Base-by-base conservation (phyloP, 1,140 invertebrate species). In the Mercenaria mercenaria region DNA sequence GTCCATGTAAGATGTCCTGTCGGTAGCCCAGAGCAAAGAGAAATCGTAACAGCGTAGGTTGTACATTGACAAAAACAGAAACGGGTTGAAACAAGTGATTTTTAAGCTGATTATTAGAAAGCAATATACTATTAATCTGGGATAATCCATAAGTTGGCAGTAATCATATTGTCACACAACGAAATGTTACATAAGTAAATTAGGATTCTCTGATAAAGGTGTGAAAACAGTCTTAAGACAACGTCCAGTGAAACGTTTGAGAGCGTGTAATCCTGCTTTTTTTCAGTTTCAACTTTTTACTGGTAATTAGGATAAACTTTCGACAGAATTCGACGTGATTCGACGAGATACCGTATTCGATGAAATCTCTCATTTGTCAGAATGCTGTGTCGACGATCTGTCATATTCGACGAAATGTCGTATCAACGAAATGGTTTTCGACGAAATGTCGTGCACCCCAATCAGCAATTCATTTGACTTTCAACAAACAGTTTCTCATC, bases 1-100 rank as follows among this genome's bases (percentile, higher is more conserved):
- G 43, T 72, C 39, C 67, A 41, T 72, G 67, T 72, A 72, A 72
- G 26, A 67, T 67, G 61, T 67, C 67, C 34, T 37, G 43, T 72
- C 34, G 13, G 2, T 72, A 32, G 67, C 67, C 67, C 34, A 32
- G 6, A 67, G 61, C 26, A 67, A 67, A 34, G 29, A 67, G 18
- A 67, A 37, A 29, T 32, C 34, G 43, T 47, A 47, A 47, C 43
- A 59, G 26, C 56, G 56, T 59, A 59, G 56, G 18, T n/a, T 59
- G 18, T 59, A 59, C 56, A 59, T 39, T 39, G 23, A 72, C 61
- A 39, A 72, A 72, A 29, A n/a, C 11, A 67, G 56, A 6, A 61
- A 34, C 61, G 67, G 67, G 67, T 72, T 29, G 67, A 72, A 72
- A 41, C 34, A 39, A n/a, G 67, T 10, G 23, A 72, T 29, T 29